These are phyloP conservation scores for Chironomus tentans DNA, from an alignment of 2,888 invertebrate genomes.

Conservation along the genomic window DNA sequence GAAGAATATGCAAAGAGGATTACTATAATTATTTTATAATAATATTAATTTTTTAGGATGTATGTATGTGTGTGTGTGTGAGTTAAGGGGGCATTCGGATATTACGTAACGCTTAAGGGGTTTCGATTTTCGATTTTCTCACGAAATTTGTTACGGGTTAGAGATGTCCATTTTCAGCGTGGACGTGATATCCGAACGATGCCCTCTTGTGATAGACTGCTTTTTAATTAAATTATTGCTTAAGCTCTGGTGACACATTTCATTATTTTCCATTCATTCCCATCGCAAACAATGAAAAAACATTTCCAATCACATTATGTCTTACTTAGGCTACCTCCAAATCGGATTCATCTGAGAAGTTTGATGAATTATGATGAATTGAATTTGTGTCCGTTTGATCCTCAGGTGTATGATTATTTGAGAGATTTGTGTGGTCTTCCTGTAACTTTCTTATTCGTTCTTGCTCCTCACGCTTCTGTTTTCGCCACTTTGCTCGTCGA, in stretches of 20 bases:
- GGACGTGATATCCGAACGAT: too few species aligned
- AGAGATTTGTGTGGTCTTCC: slow-evolving; percentile 52
- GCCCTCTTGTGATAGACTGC: too few species aligned
- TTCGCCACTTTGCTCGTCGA: slow-evolving; percentile 90
- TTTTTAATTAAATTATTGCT: background rate
- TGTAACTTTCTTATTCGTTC: slow-evolving; percentile 72
- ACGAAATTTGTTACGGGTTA: too few species aligned
- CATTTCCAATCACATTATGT: background rate
- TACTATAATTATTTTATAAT: too few species aligned
- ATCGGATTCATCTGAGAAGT: slow-evolving; percentile 47
- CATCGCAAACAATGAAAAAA: too few species aligned
- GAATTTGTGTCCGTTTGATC: slow-evolving; percentile 34
- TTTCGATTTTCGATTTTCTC: too few species aligned
- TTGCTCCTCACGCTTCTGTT: slow-evolving; percentile 84
- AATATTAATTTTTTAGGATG: too few species aligned
- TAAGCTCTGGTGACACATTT: background rate
- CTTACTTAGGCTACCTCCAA: slow-evolving; percentile 66
- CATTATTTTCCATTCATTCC: background rate
- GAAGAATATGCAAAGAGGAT: too few species aligned
- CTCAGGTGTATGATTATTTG: slow-evolving; percentile 38
- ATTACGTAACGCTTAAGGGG: too few species aligned
- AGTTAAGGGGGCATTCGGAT: too few species aligned
- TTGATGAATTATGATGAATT: slow-evolving; percentile 32
- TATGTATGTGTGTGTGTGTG: too few species aligned
- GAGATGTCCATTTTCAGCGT: too few species aligned